These are phyloP conservation scores for Henricia sp. DNA, from an alignment of 53 echinoderm and acorn worm species.

Conservation along the genomic window DNA sequence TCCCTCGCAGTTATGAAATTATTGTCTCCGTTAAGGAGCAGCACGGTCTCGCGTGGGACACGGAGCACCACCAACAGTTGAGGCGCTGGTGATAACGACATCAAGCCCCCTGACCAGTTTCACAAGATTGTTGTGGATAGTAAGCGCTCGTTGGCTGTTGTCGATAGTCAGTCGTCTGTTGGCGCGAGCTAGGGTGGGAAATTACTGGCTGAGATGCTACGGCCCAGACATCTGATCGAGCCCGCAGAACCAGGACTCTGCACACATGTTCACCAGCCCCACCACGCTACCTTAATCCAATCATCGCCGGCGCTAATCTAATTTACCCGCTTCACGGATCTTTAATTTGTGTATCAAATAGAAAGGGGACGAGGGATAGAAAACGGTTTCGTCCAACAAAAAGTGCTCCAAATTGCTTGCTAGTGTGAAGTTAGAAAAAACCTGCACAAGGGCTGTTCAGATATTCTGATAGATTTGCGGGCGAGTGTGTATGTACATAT, in stretches of 20 bases:
- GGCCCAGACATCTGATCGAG: slow-evolving; percentile 36
- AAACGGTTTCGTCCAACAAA: slow-evolving; percentile 56
- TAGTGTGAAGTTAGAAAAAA: slow-evolving; percentile 29
- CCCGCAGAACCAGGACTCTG: slow-evolving; percentile 29
- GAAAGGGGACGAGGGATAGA: slow-evolving; percentile 1
- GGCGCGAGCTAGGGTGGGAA: too few species aligned
- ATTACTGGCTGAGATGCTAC: slow-evolving; percentile 26
- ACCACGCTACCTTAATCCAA: slow-evolving; percentile 47
- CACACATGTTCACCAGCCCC: slow-evolving; percentile 58
- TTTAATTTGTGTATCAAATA: slow-evolving; percentile 61
- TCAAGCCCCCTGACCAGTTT: not conserved
- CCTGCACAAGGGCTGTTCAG: not conserved
- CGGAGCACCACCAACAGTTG: not conserved
- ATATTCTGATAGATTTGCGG: not conserved
- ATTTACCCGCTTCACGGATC: slow-evolving; percentile 52
- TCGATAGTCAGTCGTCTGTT: not conserved
- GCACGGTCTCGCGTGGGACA: not conserved
- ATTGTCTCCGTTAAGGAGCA: slow-evolving; percentile 26
- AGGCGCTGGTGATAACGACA: not conserved
- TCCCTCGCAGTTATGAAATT: slow-evolving; percentile 39
- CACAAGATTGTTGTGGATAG: not conserved
- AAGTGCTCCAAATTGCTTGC: slow-evolving; percentile 39
- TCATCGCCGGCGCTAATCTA: slow-evolving; percentile 30
- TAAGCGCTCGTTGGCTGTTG: not conserved
- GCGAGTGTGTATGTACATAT: not conserved